Base-by-base conservation (phyloP, 2,888 invertebrate species). In the Thecophora atra region DNA sequence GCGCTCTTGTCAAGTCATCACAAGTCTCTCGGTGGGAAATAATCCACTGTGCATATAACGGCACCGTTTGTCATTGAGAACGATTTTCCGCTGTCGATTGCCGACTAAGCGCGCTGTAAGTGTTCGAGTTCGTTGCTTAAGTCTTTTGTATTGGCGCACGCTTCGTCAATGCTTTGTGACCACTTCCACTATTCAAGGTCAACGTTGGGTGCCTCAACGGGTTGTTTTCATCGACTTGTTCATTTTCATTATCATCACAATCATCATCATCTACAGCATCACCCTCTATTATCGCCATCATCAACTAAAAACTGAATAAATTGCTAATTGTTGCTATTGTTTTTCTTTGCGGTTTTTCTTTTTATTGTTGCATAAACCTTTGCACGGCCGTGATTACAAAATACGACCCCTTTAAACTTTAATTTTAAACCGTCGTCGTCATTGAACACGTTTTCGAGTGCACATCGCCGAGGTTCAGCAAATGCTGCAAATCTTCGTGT, bases 161-260 rank as follows among this genome's bases (percentile, higher is more conserved):
- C 28, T 15, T 15, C 58, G 26, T 3, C 15, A n/a, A 11, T 11
- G 24, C 21, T 15, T 13, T 58, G 58, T 24, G n/a, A n/a, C n/a
- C n/a, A 58, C 58, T 58, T 58, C 58, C 58, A 28, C 58, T 28
- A 8, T 15, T 8, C 26, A 58, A 58, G 58, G 58, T 58, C 28
- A 58, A 28, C 17, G 58, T 28, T 58, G 58, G n/a, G 58, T 58
- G 24, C 26, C 24, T 15, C 58, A 28, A 7, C 24, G n/a, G n/a
- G n/a, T n/a, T n/a, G n/a, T n/a, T n/a, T n/a, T n/a, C n/a, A n/a
- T n/a, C n/a, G n/a, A n/a, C n/a, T n/a, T n/a, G n/a, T n/a, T n/a
- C n/a, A n/a, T 21, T 1, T 21, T 54, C 26, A n/a, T 58, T 58
- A 58, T 8, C 58, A 26, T 26, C 26, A 17, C 8, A 15, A 58